These are phyloP conservation scores for Tiliacea citrago DNA, from an alignment of 2,888 invertebrate genomes.

Conservation along the genomic window DNA sequence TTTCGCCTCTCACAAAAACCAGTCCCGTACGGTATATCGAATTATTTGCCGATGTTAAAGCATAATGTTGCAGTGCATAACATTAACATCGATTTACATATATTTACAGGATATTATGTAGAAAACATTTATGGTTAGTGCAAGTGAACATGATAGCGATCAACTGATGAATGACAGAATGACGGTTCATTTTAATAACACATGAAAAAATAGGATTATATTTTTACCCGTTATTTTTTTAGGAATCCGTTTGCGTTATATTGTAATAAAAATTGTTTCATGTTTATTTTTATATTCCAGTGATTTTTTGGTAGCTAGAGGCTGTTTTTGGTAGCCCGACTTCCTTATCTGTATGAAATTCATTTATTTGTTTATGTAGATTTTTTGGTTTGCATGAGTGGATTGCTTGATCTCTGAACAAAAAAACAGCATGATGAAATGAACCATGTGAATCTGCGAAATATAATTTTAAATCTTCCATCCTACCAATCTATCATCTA, in stretches of 20 bases:
- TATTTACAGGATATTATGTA: constrained; percentile 45
- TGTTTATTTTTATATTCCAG: constrained; percentile 16
- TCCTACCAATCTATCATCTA: not conserved
- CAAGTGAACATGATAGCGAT: not conserved
- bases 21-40: no score
- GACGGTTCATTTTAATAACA: constrained; percentile 37
- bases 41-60: no score
- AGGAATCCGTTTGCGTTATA: not conserved
- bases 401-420: not conserved
- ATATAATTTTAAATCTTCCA: not conserved
- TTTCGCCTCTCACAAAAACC: not conserved
- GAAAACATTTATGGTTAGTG: constrained; percentile 28
- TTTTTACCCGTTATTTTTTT: not conserved
- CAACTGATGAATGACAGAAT: constrained; percentile 18
- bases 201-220: not conserved
- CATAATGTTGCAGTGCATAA: constrained; percentile 66
- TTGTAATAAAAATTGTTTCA: constrained; percentile 14
- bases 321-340: not conserved
- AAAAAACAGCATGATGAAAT: not conserved
- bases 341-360: constrained; percentile 6
- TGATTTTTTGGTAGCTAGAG: constrained; percentile 5
- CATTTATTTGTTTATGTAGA: not conserved
- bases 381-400: not conserved
- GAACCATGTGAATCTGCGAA: not conserved
- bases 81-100: constrained; percentile 70